phyloP scores from a whole-genome alignment of 2,888 invertebrate species.

The Apodemia hepburni region DNA sequence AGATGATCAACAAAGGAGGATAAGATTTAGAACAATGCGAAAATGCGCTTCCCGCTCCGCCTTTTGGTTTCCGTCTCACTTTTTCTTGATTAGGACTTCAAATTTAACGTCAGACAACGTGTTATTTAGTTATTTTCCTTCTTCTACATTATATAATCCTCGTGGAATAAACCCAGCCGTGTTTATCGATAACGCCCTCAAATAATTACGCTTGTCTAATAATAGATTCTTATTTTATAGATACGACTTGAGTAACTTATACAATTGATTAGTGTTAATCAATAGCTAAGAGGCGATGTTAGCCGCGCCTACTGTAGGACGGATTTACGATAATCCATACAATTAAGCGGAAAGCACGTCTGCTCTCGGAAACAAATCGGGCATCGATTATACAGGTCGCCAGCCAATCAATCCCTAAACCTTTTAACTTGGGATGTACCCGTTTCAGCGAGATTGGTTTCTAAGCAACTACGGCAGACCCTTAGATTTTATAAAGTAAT shows the following conservation, averaged over 20 bases:
- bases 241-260: background rate
- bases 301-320: constrained; percentile 26
- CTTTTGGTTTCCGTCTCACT: too few species aligned
- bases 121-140: too few species aligned
- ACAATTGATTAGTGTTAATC: background rate
- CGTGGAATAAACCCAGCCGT: too few species aligned
- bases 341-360: constrained; percentile 57
- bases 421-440: constrained; percentile 10
- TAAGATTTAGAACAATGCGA: too few species aligned
- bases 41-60: too few species aligned
- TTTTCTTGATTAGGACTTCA: too few species aligned
- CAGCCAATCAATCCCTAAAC: constrained; percentile 6
- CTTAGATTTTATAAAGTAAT: constrained; percentile 5
- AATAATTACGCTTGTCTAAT: background rate
- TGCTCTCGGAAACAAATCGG: constrained; percentile 16
- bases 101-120: too few species aligned
- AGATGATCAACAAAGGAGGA: too few species aligned
- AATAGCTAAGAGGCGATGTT: constrained; percentile 12
- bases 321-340: constrained; percentile 53
- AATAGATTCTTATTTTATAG: background rate
- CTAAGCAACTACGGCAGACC: constrained; percentile 1
- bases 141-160: too few species aligned
- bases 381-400: constrained; percentile 13
- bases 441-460: constrained; percentile 7
- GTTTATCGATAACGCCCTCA: background rate